A percentile compares a stretch with the other conserved stretches of the same genome.
phyloP scores from a whole-genome alignment of 2,797 vertebrate species.

The Lepilemur septentrionalis region DNA sequence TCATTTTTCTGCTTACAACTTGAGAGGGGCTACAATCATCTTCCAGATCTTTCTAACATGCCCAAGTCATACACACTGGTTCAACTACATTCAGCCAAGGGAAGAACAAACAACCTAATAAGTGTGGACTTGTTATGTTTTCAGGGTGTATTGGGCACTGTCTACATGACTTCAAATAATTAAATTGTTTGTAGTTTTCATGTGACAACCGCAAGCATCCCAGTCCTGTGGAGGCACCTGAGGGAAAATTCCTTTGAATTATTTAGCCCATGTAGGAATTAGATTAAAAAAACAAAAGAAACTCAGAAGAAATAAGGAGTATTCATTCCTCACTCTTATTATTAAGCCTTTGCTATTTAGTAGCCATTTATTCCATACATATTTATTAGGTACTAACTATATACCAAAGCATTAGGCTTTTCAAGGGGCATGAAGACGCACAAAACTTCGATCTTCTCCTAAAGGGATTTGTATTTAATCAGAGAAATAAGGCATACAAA shows the following conservation, averaged over 20 bases:
- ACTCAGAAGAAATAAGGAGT: neutral
- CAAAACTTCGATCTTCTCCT: neutral
- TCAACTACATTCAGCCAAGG: neutral
- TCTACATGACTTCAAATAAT: neutral
- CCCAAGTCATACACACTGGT: neutral
- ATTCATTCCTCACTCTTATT: neutral
- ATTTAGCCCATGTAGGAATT: neutral
- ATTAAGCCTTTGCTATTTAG: neutral
- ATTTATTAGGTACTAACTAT: neutral
- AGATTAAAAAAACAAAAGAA: neutral
- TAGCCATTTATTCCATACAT: neutral
- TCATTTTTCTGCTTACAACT: constrained; percentile 21
- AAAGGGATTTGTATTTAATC: neutral
- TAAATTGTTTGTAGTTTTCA: constrained; percentile 1
- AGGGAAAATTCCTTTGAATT: constrained; percentile 15
- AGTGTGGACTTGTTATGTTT: neutral
- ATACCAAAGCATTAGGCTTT: neutral
- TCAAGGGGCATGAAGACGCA: neutral
- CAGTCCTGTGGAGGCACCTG: neutral
- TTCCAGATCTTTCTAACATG: neutral
- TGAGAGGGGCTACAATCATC: neutral
- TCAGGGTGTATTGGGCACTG: neutral
- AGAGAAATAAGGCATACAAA: neutral
- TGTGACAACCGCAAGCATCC: neutral
- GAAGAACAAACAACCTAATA: neutral